Evolutionary conservation across 2,113 vertebrate genomes (phyloP), one percentile per base, ranked within the genome.

Genomic region (Clarias batrachus): DNA sequence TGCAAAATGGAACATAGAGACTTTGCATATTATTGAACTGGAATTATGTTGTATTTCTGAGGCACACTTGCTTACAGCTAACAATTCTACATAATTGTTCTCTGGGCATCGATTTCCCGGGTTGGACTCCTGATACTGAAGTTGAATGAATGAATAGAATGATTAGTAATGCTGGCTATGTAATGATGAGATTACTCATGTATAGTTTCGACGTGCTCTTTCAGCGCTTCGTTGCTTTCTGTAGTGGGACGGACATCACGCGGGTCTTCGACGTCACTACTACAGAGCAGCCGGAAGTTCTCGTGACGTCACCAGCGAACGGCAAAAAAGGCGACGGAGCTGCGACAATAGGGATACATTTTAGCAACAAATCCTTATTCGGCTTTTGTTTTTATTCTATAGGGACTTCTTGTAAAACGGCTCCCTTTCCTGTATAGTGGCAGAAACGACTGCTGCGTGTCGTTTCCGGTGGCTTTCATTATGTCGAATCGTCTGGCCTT

Each of bases 401-500:
- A 19, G 33, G 21, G 19, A 14, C n/a, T 54, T 4, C 21, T 27
- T 2, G 21, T 27, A 21, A 37, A 70, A 37, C 57, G 52, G 19
- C 1, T 57, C 12, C 10, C 30, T 33, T 60, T 41, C 6, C 23
- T n/a, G 37, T 11, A 9, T 23, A 37, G 25, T 60, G 56, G 23
- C 57, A 73, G 78, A 62, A 41, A 62, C 57, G 59, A 16, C 78
- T 57, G 19, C 11, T 14, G 57, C 30, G 57, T 62, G 78, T 81
- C 57, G 78, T 62, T 81, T 81, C 78, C 33, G 78, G 78, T 62
- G 57, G 41, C 11, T 81, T 81, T 33, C 16, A 89, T 10, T 1
- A 95, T 95, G 94, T 90, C 93, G 73, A 88, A 81, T 87, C 93
- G 94, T 3, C 89, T 94, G 62, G 93, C 94, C 85, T 95, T 95